phyloP scores from a whole-genome alignment of 2,113 vertebrate genomes.

The Podilymbus podiceps region DNA sequence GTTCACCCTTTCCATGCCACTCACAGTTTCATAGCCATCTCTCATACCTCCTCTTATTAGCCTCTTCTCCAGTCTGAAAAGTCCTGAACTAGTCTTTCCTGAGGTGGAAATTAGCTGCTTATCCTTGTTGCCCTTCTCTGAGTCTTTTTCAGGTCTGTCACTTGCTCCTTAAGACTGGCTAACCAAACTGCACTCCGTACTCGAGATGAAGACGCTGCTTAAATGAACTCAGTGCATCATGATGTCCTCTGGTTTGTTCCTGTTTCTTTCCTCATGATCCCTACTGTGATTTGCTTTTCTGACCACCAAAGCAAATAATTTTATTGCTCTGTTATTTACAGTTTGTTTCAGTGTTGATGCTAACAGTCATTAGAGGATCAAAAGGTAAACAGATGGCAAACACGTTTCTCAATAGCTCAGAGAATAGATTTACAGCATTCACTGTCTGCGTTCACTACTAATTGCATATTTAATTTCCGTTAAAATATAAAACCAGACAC shows the following conservation, averaged over 20 bases:
- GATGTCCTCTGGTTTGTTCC: neutral
- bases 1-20: neutral
- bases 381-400: neutral
- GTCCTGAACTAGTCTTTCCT: neutral
- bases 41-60: neutral
- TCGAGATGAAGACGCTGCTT: neutral
- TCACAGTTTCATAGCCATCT: neutral
- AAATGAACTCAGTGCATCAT: neutral
- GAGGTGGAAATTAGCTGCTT: neutral
- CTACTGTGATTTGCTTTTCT: neutral
- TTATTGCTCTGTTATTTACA: neutral
- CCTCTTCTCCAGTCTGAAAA: neutral
- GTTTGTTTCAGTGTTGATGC: neutral
- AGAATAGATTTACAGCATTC: neutral
- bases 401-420: neutral
- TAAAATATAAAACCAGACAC: neutral
- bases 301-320: neutral
- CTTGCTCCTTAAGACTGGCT: neutral
- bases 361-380: neutral
- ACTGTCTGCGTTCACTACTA: neutral
- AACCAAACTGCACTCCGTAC: neutral
- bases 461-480: neutral
- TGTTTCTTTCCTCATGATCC: neutral
- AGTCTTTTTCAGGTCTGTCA: neutral
- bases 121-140: neutral